A percentile compares a stretch with the other conserved stretches of the same genome.
Conservation (phyloP, 2,888 invertebrate species). For the Drosophila pseudotakahashii region DNA sequence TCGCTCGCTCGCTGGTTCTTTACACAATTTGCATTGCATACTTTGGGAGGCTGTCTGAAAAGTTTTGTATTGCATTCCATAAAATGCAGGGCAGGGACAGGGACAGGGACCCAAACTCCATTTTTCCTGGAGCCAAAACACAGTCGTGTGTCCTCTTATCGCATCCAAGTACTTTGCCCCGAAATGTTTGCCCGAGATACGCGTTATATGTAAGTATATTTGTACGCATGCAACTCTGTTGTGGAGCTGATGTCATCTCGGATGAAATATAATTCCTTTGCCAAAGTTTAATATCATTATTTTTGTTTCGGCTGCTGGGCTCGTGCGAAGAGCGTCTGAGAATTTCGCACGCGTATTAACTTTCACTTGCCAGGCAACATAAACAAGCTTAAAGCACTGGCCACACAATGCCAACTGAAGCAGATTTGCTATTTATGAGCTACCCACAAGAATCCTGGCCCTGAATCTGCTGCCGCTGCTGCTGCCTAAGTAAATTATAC, state of each 20-base stretch:
- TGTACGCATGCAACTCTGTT: slow-evolving; percentile 51
- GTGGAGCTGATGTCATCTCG: slow-evolving; percentile 69
- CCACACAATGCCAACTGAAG: slow-evolving; percentile 64
- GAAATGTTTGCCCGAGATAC: slow-evolving; percentile 60
- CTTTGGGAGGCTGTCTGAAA: slow-evolving; percentile 62
- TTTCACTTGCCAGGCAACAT: slow-evolving; percentile 65
- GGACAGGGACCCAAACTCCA: slow-evolving; percentile 11
- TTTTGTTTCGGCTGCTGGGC: slow-evolving; percentile 23
- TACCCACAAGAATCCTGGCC: slow-evolving; percentile 24
- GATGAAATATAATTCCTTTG: slow-evolving; percentile 71
- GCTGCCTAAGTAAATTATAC: slow-evolving; percentile 63
- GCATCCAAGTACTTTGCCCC: slow-evolving; percentile 46
- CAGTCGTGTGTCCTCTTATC: slow-evolving; percentile 54
- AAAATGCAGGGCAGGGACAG: slow-evolving; percentile 53
- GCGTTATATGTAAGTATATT: slow-evolving; percentile 11
- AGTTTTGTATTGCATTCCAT: slow-evolving; percentile 77
- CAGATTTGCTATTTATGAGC: slow-evolving; percentile 74
- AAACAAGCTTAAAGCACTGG: slow-evolving; percentile 66
- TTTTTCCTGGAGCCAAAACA: slow-evolving; percentile 4
- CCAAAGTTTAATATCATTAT: slow-evolving; percentile 59
- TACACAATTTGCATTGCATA: slow-evolving; percentile 69
- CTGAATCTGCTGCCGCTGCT: slow-evolving; percentile 5
- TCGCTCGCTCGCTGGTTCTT: slow-evolving; percentile 48
- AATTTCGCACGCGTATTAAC: slow-evolving; percentile 75
- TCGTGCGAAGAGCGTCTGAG: slow-evolving; percentile 49